These are phyloP conservation scores for Brachionus paranguensis DNA, from an alignment of 1,140 invertebrate species.

Conservation along the genomic window DNA sequence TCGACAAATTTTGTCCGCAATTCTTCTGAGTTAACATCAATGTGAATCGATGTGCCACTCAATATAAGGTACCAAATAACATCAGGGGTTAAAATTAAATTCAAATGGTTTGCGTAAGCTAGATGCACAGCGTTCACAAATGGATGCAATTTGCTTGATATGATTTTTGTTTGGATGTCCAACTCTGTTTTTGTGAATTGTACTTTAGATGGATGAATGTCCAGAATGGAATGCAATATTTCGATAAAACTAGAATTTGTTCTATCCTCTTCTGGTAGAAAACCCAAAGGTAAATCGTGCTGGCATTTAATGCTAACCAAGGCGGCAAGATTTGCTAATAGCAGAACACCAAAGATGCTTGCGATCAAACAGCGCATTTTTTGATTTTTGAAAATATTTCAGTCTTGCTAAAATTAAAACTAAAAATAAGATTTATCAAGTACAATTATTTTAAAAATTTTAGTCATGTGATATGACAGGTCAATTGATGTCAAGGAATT, in stretches of 20 bases:
- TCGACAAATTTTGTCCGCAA: conserved; percentile 6
- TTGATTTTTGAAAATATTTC: background rate
- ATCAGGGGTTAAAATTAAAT: conserved; percentile 23
- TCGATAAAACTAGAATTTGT: background rate
- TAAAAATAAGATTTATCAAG: background rate
- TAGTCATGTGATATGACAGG: background rate
- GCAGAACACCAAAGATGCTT: background rate
- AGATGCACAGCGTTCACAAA: conserved; percentile 15
- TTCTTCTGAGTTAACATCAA: conserved; percentile 7
- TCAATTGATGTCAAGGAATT: background rate
- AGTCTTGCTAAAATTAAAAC: background rate
- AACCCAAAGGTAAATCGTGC: background rate
- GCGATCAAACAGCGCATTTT: background rate
- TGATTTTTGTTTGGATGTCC: background rate
- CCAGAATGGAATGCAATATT: background rate
- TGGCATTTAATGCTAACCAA: background rate
- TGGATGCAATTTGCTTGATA: background rate
- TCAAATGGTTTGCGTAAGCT: conserved; percentile 19
- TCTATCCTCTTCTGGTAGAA: background rate
- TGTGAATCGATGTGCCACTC: background rate
- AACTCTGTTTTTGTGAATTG: conserved; percentile 3
- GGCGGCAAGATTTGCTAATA: background rate
- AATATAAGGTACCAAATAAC: conserved; percentile 18
- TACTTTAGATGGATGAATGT: background rate
- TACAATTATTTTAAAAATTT: background rate